Percentiles rank a stretch among this genome's conserved stretches.
These are phyloP conservation scores for Hydrophis major DNA, from an alignment of 2,797 vertebrate species.

Conservation along the genomic window DNA sequence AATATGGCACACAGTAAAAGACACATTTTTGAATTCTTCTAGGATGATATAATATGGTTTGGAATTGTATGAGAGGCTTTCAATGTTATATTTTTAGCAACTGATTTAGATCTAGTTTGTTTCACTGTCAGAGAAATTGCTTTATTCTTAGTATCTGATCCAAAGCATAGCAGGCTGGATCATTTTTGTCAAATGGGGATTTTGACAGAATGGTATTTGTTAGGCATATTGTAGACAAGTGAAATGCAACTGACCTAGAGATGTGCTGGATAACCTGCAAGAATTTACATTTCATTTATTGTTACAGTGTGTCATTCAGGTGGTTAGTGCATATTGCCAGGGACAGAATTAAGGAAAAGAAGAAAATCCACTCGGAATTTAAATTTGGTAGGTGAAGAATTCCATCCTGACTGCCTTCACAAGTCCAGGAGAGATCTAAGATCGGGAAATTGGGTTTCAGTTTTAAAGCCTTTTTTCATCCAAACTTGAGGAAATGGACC, in stretches of 20 bases:
- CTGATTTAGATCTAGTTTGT: constrained; percentile 21
- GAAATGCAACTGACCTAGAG: neutral
- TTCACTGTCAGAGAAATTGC: neutral
- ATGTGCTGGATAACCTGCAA: neutral
- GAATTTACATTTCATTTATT: neutral
- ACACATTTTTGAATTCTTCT: constrained; percentile 12
- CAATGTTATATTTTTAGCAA: constrained; percentile 33
- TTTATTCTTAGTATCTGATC: constrained; percentile 10
- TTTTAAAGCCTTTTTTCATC: neutral
- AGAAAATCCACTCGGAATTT: neutral
- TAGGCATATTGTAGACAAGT: neutral
- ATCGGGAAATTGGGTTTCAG: neutral
- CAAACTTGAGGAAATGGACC: neutral
- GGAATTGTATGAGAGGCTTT: constrained; percentile 20
- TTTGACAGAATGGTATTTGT: neutral
- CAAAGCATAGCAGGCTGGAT: neutral
- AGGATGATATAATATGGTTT: constrained; percentile 26
- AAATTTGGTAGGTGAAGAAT: neutral
- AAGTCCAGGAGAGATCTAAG: neutral
- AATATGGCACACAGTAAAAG: constrained; percentile 13
- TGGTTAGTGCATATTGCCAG: neutral
- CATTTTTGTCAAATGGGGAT: neutral
- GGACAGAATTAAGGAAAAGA: neutral
- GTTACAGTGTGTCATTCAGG: neutral
- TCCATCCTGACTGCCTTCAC: neutral